Evolutionary conservation across 2,797 vertebrate species (phyloP).

Genomic region (Pseudochirops corinnae): DNA sequence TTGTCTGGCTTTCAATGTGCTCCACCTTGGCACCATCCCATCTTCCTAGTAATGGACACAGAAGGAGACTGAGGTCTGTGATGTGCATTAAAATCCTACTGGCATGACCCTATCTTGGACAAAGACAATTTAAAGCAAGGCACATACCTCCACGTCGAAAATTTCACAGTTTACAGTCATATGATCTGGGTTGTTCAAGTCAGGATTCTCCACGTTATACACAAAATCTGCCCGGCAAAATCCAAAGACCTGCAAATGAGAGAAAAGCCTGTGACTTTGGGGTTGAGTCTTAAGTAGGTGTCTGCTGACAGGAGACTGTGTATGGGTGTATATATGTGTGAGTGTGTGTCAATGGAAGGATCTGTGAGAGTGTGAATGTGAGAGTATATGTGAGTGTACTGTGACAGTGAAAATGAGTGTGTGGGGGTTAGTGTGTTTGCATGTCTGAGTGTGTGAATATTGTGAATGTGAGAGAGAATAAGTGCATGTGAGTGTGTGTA

Average conservation of each 20-base stretch:
- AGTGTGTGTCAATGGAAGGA: background rate
- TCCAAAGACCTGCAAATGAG: constrained; percentile 75
- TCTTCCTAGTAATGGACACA: background rate
- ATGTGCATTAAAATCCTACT: background rate
- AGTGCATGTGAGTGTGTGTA: no score
- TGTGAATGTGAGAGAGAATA: no score
- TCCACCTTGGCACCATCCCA: background rate
- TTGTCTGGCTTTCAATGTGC: background rate
- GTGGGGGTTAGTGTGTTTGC: no score
- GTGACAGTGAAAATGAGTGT: no score
- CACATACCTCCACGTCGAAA: constrained; percentile 71
- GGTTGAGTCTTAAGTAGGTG: background rate
- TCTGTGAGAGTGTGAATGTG: background rate
- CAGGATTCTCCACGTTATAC: constrained; percentile 47
- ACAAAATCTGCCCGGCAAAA: constrained; percentile 80
- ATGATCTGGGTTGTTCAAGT: constrained; percentile 62
- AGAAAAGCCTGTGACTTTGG: constrained; percentile 22
- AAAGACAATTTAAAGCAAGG: constrained; percentile 2
- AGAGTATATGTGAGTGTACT: no score
- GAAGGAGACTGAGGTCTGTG: constrained; percentile 1
- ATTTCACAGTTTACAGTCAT: constrained; percentile 77
- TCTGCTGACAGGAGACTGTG: background rate
- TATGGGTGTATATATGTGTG: background rate
- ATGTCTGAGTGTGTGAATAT: no score
- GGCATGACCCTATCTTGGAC: background rate